Base-by-base conservation (phyloP, 2,888 invertebrate genomes). In the Malthinus flaveolus region DNA sequence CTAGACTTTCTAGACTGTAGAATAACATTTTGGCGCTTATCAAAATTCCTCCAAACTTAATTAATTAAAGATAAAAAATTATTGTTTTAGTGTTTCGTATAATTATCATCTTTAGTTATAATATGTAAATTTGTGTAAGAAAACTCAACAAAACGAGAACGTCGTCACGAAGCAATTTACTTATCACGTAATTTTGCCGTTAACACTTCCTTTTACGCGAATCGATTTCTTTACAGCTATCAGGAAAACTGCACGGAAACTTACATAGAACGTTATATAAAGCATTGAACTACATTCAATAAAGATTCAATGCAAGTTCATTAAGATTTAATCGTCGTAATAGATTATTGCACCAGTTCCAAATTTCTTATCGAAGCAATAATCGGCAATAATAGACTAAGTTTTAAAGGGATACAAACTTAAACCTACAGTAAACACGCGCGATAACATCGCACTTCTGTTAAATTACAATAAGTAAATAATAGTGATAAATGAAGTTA, bases 241-340 rank as follows among this genome's bases (percentile, higher is more conserved):
- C 44, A 44, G 47, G 36, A 37, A n/a, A 55, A 47, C 42, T 56
- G 34, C 44, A 45, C 42, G 48, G 49, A 59, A 59, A 50, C 42
- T 54, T 50, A 46, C 23, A 42, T 32, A 42, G 48, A 47, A 55
- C 5, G 23, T 56, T 48, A 48, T 47, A 52, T 56, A 56, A 56
- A 59, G 53, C 42, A 49, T 47, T 52, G 49, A 62, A 59, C 56
- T 59, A 45, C 56, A 53, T 53, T 56, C 44, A 49, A 56, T 54
- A 58, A 61, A 57, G 61, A 51, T 59, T 56, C 56, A 62, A 58
- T 59, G 49, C 59, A 49, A 52, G 58, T 56, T 62, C 62, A 59
- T 62, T 62, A 62, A 62, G 62, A 62, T 62, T 56, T 62, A 59
- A 62, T 62, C 56, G 49, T 32, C 32, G 53, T 62, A 62, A 62